phyloP scores from a whole-genome alignment of 2,888 invertebrate genomes.

The Parnassius mnemosyne region DNA sequence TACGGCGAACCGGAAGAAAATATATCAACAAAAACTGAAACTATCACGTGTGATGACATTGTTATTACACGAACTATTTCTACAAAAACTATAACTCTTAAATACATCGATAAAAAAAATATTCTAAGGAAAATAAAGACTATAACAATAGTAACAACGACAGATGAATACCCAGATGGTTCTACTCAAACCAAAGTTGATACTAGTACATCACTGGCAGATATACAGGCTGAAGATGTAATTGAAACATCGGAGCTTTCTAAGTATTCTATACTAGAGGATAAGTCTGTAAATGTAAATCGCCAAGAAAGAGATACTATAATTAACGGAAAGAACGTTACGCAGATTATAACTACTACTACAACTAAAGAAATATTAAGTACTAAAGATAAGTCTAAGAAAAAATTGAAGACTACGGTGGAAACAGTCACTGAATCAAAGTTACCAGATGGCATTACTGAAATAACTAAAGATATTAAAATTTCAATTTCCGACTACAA shows the following conservation, averaged over 20 bases:
- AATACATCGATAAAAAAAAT: slow-evolving; percentile 54
- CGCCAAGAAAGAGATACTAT: slow-evolving; percentile 53
- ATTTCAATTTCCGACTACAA: slow-evolving; percentile 61
- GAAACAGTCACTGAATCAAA: slow-evolving; percentile 66
- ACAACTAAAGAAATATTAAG: slow-evolving; percentile 63
- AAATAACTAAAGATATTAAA: slow-evolving; percentile 68
- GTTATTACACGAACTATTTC: slow-evolving; percentile 58
- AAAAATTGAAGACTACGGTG: slow-evolving; percentile 63
- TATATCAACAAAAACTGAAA: slow-evolving; percentile 56
- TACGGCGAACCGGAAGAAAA: slow-evolving; percentile 61
- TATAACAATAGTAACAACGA: slow-evolving; percentile 58
- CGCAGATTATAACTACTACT: slow-evolving; percentile 61
- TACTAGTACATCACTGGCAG: slow-evolving; percentile 58
- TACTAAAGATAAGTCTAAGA: slow-evolving; percentile 52
- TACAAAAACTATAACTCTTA: slow-evolving; percentile 58
- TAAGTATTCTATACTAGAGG: slow-evolving; percentile 54
- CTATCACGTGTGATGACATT: slow-evolving; percentile 50
- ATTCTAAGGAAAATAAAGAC: slow-evolving; percentile 63
- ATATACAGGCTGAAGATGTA: slow-evolving; percentile 49
- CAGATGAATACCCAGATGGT: slow-evolving; percentile 71
- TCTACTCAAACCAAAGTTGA: slow-evolving; percentile 67
- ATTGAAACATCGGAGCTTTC: slow-evolving; percentile 50
- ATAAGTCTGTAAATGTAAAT: slow-evolving; percentile 53
- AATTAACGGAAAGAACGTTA: slow-evolving; percentile 55
- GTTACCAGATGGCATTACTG: slow-evolving; percentile 59